These are phyloP conservation scores for Chaetorhynchus papuensis DNA, from an alignment of 2,113 vertebrate species.

Conservation along the genomic window DNA sequence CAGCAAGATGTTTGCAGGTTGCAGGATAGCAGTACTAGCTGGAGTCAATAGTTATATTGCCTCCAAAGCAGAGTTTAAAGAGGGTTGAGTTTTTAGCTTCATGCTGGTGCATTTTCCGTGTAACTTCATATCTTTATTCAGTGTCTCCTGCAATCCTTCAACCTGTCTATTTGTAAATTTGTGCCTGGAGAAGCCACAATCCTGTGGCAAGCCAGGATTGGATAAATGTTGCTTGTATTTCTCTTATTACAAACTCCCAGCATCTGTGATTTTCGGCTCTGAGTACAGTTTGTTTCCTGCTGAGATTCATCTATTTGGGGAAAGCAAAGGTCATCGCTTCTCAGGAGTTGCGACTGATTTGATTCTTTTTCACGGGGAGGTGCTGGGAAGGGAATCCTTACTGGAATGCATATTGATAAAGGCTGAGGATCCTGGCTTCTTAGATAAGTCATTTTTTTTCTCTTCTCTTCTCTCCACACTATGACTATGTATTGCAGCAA, in stretches of 20 bases:
- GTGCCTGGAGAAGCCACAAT: neutral
- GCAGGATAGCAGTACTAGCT: neutral
- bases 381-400: constrained; percentile 46
- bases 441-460: constrained; percentile 57
- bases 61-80: neutral
- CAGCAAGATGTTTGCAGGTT: neutral
- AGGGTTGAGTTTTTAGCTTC: neutral
- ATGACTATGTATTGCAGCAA: constrained; percentile 79
- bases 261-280: constrained; percentile 56
- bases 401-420: constrained; percentile 63
- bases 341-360: neutral
- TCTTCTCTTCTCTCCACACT: constrained; percentile 59
- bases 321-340: constrained; percentile 39
- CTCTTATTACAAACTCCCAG: constrained; percentile 52
- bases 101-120: neutral
- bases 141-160: constrained; percentile 51
- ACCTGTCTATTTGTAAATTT: constrained; percentile 54
- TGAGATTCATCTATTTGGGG: constrained; percentile 27
- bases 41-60: neutral
- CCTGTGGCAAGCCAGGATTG: constrained; percentile 55
- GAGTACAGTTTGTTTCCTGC: constrained; percentile 58
- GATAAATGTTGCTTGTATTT: constrained; percentile 58
- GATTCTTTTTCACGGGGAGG: constrained; percentile 28
- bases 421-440: constrained; percentile 59
- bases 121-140: constrained; percentile 34